phyloP scores from a whole-genome alignment of 2,797 vertebrate species.

The Neomorphus geoffroyi region DNA sequence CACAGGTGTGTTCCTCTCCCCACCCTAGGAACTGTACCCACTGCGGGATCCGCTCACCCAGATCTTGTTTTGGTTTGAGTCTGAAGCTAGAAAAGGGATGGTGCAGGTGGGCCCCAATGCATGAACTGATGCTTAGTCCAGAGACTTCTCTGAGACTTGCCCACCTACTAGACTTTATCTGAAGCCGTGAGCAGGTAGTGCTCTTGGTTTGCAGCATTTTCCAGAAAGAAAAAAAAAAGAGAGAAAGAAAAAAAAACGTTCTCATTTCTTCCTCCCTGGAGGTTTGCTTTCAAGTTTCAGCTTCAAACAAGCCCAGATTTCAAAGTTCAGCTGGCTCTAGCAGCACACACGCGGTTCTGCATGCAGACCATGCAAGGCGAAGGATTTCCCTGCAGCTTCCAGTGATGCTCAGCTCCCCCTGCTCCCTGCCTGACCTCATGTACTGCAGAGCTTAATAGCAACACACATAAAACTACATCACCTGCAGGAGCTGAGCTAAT shows the following conservation, averaged over 20 bases:
- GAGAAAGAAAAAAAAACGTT: neutral
- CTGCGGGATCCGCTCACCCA: neutral
- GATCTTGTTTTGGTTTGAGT: neutral
- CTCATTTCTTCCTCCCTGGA: neutral
- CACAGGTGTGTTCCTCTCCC: neutral
- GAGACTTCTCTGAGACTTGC: neutral
- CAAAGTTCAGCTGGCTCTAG: neutral
- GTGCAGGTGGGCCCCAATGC: neutral
- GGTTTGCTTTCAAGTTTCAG: slow-evolving; percentile 44
- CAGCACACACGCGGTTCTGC: neutral
- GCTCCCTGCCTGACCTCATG: neutral
- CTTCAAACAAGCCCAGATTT: slow-evolving; percentile 45
- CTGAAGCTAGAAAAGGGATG: neutral
- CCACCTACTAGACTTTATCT: neutral
- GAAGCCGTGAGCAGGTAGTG: neutral
- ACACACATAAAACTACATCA: neutral
- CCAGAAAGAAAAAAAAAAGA: no score
- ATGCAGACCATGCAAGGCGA: neutral
- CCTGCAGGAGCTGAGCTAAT: neutral
- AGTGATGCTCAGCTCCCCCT: neutral
- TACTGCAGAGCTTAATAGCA: neutral
- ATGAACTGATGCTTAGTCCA: neutral
- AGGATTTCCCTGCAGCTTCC: slow-evolving; percentile 19
- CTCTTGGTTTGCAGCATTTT: neutral
- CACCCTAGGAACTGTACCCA: neutral